Evolutionary conservation across 1,140 invertebrate genomes (phyloP).

Genomic region (Drosophila ironensis): DNA sequence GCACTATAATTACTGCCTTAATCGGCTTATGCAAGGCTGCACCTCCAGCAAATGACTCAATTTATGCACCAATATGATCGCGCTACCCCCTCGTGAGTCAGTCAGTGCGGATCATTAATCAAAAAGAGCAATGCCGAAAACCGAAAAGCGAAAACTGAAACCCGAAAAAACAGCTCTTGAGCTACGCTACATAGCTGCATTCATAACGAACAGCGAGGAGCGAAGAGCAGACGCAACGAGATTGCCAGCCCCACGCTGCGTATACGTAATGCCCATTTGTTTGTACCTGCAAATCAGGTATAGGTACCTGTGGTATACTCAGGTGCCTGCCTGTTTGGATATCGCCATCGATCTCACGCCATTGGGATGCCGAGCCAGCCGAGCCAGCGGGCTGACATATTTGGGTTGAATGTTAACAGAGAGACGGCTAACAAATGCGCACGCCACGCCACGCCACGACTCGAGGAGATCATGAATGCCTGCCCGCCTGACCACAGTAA

Average conservation of each 20-base stretch:
- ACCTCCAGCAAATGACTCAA: constrained; percentile 23
- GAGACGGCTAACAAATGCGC: constrained; percentile 18
- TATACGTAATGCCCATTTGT: constrained; percentile 52
- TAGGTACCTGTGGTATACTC: neutral
- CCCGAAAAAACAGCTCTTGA: too few relatives aligned
- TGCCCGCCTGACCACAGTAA: constrained; percentile 51
- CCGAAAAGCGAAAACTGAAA: constrained; percentile 1
- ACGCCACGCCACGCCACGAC: neutral
- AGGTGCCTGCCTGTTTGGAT: constrained; percentile 23
- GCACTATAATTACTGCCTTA: too few relatives aligned
- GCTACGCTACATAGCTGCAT: too few relatives aligned
- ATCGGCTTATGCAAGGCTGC: neutral
- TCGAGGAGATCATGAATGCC: constrained; percentile 35
- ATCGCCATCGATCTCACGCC: constrained; percentile 38
- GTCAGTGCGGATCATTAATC: constrained; percentile 26
- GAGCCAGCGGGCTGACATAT: constrained; percentile 47
- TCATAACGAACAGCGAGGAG: too few relatives aligned
- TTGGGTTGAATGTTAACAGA: constrained; percentile 61
- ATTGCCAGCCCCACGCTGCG: constrained; percentile 38
- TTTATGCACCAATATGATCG: constrained; percentile 21
- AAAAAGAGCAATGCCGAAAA: constrained; percentile 2
- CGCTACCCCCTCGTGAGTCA: constrained; percentile 5
- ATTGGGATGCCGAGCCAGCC: constrained; percentile 33
- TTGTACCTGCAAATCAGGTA: neutral
- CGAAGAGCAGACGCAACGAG: too few relatives aligned